These are phyloP conservation scores for Calidris pygmaea DNA, from an alignment of 2,113 vertebrate genomes.

Conservation along the genomic window DNA sequence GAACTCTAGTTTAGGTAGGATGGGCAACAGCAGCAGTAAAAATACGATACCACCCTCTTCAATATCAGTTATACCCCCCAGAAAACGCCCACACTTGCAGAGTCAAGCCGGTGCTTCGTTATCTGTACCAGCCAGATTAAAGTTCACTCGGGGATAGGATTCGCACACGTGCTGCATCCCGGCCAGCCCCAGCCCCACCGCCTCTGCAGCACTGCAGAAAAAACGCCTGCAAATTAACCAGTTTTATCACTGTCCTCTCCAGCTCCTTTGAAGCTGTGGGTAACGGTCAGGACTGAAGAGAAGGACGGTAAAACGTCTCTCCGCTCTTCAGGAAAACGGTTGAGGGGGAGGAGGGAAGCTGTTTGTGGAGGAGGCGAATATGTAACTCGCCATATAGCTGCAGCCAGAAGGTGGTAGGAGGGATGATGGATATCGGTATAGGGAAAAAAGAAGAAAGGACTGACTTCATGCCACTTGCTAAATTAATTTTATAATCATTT, in stretches of 20 bases:
- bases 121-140: accelerated
- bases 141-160: neutral
- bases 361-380: neutral
- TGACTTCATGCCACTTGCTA: neutral
- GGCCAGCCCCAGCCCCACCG: neutral
- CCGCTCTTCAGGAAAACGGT: neutral
- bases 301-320: neutral
- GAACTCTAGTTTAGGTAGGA: neutral
- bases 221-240: neutral
- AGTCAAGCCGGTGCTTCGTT: neutral
- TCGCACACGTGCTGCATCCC: neutral
- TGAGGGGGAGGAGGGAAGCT: neutral
- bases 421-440: neutral
- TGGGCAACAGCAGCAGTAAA: neutral
- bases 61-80: neutral
- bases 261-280: neutral
- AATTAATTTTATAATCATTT: neutral
- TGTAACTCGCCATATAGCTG: neutral
- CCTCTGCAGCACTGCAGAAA: neutral
- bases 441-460: neutral
- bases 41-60: neutral
- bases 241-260: neutral
- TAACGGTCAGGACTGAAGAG: neutral
- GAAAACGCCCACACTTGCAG: neutral
- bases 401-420: slow-evolving; percentile 24